Base-by-base conservation (phyloP, 2,888 invertebrate genomes). In the Tenthredo mesomela region DNA sequence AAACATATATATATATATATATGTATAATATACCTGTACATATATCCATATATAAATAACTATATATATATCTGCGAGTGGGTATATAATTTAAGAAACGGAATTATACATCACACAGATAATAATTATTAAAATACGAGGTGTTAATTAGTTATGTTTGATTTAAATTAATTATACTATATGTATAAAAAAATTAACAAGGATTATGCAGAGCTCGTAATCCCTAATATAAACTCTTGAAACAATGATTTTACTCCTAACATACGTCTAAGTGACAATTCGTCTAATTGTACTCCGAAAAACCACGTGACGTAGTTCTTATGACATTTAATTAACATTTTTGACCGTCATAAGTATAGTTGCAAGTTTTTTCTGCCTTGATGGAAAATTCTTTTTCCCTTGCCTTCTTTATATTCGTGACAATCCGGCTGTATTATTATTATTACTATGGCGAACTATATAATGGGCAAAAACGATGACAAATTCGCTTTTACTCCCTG, bases 151-250 rank as follows among this genome's bases (percentile, higher is more conserved):
- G 25, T 77, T 54, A 29, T 15, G 1, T 77, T 40, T 21, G n/a
- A 40, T 80, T 80, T 10, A 21, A 15, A 61, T 61, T 40, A 80
- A 80, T 80, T 61, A 33, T 50, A 18, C 9, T 9, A 78, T 5
- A 0, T 54, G 25, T 77, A 21, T 4, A 33, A 33, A 33, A 29
- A 15, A 77, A 54, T 15, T 18, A 29, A 37, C 58, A 6, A 25
- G 5, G 18, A 33, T 67, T 67, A 6, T 67, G 67, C 6, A 67
- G 4, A 4, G 5, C 7, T 67, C 15, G 18, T 33, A 67, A 61
- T 25, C 12, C 21, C 9, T 33, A 0, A 7, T 37, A 33, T n/a
- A n/a, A n/a, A n/a, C 67, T 7, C 5, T 67, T 1, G n/a, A 21
- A 9, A 58, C 21, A 9, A 6, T n/a, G 21, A 58, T 21, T 21